Evolutionary conservation across 2,113 vertebrate species (phyloP).

Genomic region (Ibidorhyncha struthersii): DNA sequence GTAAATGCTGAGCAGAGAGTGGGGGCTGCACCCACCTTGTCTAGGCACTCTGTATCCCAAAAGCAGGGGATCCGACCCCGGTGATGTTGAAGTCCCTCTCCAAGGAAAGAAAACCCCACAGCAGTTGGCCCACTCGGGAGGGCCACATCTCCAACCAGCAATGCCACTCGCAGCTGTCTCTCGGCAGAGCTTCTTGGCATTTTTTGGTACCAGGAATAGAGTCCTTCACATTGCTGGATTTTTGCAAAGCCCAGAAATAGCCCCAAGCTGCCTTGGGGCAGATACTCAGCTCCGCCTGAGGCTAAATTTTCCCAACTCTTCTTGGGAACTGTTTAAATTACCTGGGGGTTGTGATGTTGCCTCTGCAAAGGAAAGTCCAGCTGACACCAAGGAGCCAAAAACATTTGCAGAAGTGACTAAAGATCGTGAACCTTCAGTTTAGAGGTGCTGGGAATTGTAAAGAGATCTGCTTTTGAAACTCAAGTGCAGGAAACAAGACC

Average conservation of each 20-base stretch:
- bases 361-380: not conserved
- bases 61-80: fast-evolving
- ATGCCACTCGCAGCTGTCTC: slow-evolving; percentile 78
- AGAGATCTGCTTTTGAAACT: not conserved
- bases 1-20: fast-evolving
- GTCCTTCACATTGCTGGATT: slow-evolving; percentile 70
- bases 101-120: not conserved
- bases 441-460: not conserved
- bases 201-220: slow-evolving; percentile 77
- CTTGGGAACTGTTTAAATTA: slow-evolving; percentile 16
- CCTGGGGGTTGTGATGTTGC: not conserved
- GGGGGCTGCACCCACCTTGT: fast-evolving
- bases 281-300: not conserved
- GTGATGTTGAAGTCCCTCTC: not conserved
- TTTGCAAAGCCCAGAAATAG: slow-evolving; percentile 56
- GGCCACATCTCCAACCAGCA: not conserved
- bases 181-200: slow-evolving; percentile 66
- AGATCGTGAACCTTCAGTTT: not conserved
- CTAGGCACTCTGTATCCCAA: not conserved
- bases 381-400: not conserved
- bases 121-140: not conserved
- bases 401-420: not conserved
- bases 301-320: not conserved
- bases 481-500: not conserved
- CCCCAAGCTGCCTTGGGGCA: not conserved